Evolutionary conservation across 2,113 vertebrate genomes (phyloP).

Genomic region (Alosa alosa): DNA sequence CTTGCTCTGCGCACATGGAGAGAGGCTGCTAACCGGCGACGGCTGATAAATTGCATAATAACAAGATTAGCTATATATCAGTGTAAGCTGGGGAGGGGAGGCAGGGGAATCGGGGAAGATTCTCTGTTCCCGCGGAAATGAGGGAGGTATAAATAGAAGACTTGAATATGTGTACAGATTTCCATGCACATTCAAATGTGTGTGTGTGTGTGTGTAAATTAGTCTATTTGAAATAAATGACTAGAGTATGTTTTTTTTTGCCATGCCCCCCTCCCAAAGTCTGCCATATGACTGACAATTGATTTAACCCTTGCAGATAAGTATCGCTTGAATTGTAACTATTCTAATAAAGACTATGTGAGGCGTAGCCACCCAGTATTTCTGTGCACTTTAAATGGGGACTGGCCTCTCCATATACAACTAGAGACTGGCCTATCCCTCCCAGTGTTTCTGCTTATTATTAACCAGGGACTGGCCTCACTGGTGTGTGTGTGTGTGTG

Average conservation of each 20-base stretch:
- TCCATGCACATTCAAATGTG: neutral
- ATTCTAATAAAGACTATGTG: too few relatives aligned
- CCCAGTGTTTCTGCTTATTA: too few relatives aligned
- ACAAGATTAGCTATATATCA: slow-evolving; percentile 78
- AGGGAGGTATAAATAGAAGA: slow-evolving; percentile 73
- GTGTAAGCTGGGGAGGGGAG: slow-evolving; percentile 69
- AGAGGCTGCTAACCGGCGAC: slow-evolving; percentile 61
- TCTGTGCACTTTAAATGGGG: too few relatives aligned
- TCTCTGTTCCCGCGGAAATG: slow-evolving; percentile 69
- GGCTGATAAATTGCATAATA: slow-evolving; percentile 76
- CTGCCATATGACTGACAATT: too few relatives aligned
- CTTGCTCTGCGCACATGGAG: slow-evolving; percentile 34
- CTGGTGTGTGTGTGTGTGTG: too few relatives aligned
- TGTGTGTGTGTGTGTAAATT: neutral
- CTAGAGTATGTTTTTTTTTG: neutral
- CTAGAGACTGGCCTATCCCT: too few relatives aligned
- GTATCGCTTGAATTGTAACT: too few relatives aligned
- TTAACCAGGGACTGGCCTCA: too few relatives aligned
- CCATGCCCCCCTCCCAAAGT: too few relatives aligned
- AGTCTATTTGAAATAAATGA: neutral
- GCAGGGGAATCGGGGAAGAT: slow-evolving; percentile 68
- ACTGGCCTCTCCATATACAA: too few relatives aligned
- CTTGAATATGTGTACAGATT: slow-evolving; percentile 50
- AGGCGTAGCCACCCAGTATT: too few relatives aligned
- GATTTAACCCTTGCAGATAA: too few relatives aligned